Conservation (phyloP, 1,140 invertebrate genomes). For the Odontomachus brunneus region DNA sequence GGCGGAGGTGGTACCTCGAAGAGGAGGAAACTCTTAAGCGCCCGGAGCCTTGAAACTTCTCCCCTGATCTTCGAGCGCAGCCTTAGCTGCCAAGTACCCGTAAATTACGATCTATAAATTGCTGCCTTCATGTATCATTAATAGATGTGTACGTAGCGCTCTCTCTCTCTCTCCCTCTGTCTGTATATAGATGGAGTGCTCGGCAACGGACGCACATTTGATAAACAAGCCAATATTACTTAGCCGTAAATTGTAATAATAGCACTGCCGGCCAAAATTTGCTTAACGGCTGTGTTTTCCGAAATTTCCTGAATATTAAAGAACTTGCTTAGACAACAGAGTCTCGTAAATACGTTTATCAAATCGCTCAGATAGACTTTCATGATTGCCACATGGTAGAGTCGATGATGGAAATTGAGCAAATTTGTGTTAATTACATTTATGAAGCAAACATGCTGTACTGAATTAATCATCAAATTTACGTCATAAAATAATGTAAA, state of each 20-base stretch:
- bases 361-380: no score
- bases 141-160: background rate
- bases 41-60: constrained; percentile 63
- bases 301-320: background rate
- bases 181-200: background rate
- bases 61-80: constrained; percentile 37
- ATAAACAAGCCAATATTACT: constrained; percentile 20
- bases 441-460: no score
- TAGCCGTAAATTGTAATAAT: background rate
- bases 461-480: no score
- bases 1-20: constrained; percentile 62
- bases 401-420: no score
- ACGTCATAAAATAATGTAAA: no score
- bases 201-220: background rate
- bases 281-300: background rate
- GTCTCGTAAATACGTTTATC: no score
- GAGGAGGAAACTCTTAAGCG: constrained; percentile 68
- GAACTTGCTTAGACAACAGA: no score
- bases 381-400: no score
- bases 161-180: background rate
- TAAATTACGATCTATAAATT: constrained; percentile 65
- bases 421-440: no score
- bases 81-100: constrained; percentile 47
- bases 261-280: background rate
- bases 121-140: constrained; percentile 25